Conservation (phyloP, 2,113 vertebrate genomes). For the Pleuronectes platessa region DNA sequence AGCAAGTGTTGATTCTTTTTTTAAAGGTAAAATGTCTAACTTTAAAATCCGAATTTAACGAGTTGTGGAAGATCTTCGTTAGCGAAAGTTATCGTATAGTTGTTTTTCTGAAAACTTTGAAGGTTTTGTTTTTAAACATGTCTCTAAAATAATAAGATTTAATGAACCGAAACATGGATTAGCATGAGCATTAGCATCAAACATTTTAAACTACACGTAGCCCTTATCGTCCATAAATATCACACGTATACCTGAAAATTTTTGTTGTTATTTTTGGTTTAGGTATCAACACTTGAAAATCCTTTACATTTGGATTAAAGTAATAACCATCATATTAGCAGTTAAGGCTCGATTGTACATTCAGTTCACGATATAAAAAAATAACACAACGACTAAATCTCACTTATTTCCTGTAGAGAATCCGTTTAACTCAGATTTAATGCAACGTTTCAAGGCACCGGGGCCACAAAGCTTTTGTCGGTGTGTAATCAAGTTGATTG, state of each 20-base stretch:
- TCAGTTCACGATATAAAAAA: neutral
- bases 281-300: neutral
- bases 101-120: too few relatives aligned
- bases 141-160: too few relatives aligned
- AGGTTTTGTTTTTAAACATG: too few relatives aligned
- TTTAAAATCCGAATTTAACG: too few relatives aligned
- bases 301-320: neutral
- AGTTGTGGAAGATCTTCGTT: too few relatives aligned
- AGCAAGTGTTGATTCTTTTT: too few relatives aligned
- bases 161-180: neutral
- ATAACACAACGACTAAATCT: neutral
- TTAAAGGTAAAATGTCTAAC: too few relatives aligned
- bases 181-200: neutral
- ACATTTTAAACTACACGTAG: neutral
- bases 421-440: slow-evolving; percentile 30
- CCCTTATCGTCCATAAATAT: neutral
- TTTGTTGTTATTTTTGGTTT: too few relatives aligned
- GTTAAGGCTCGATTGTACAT: neutral
- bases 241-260: neutral
- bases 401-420: neutral
- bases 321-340: neutral
- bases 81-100: too few relatives aligned
- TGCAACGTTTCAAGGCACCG: slow-evolving; percentile 19
- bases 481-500: slow-evolving; percentile 60
- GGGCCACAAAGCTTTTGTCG: slow-evolving; percentile 32